Conservation (phyloP, 2,113 vertebrate species). For the Rafetus swinhoei region DNA sequence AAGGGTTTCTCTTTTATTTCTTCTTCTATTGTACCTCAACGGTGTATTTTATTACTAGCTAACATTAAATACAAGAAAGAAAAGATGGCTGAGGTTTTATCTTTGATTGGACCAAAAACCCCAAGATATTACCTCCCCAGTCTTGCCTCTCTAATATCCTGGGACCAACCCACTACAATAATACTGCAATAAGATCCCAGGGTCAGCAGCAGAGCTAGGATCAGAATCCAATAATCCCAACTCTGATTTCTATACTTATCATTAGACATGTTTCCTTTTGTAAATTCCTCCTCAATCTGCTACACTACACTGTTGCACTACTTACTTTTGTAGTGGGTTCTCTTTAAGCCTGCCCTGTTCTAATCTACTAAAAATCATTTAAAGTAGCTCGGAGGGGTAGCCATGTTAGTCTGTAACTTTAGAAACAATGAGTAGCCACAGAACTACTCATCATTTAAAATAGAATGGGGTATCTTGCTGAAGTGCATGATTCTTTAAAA, state of each 20-base stretch:
- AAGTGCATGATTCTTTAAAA: neutral
- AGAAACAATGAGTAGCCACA: too few species aligned
- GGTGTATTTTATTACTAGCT: neutral
- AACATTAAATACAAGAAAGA: neutral
- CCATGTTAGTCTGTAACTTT: too few species aligned
- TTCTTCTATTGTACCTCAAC: neutral
- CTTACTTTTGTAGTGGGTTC: neutral
- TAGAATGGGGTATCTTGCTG: neutral
- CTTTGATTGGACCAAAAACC: neutral
- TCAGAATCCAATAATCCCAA: neutral
- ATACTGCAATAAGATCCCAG: neutral
- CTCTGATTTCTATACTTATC: neutral
- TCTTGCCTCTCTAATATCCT: neutral
- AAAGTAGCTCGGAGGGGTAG: neutral
- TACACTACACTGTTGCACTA: neutral
- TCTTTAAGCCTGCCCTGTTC: neutral
- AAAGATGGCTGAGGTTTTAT: neutral
- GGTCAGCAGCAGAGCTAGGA: neutral
- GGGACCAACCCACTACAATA: neutral
- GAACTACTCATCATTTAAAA: neutral
- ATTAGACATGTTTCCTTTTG: neutral
- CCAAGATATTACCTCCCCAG: neutral
- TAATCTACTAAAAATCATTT: neutral
- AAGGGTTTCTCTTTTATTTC: neutral
- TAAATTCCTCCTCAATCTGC: conserved; percentile 12